These are phyloP conservation scores for Neria commutata DNA, from an alignment of 2,888 invertebrate genomes.

Conservation along the genomic window DNA sequence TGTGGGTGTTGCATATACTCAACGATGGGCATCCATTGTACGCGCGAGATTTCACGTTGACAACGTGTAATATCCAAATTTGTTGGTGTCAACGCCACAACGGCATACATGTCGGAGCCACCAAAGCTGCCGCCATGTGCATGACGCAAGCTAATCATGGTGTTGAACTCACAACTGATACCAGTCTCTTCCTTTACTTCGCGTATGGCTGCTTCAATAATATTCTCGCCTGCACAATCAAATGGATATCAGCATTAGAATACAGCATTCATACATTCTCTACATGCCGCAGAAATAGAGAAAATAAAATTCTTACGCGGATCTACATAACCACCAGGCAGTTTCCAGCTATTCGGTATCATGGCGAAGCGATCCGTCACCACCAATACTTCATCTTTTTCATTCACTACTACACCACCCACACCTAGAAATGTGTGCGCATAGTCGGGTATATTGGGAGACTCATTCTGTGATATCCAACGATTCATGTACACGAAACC, in stretches of 20 bases:
- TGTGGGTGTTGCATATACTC: conserved; percentile 75
- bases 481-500: conserved; percentile 80
- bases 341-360: conserved; percentile 73
- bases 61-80: conserved; percentile 71
- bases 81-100: conserved; percentile 74
- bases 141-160: conserved; percentile 79
- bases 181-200: conserved; percentile 93
- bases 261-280: background rate
- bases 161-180: conserved; percentile 75
- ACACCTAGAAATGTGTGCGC: conserved; percentile 84
- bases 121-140: conserved; percentile 76
- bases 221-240: conserved; percentile 74
- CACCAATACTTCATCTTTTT: conserved; percentile 76
- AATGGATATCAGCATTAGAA: no score
- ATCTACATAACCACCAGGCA: conserved; percentile 92
- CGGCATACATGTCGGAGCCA: conserved; percentile 86
- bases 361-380: conserved; percentile 72
- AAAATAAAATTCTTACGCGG: conserved; percentile 66
- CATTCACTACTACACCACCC: conserved; percentile 80
- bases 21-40: conserved; percentile 81
- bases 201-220: conserved; percentile 79
- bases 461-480: conserved; percentile 74
- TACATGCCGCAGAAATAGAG: background rate
- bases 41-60: conserved; percentile 77
- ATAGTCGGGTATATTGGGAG: conserved; percentile 71